phyloP scores from a whole-genome alignment of 1,140 invertebrate species.

The Brachionus sp. region DNA sequence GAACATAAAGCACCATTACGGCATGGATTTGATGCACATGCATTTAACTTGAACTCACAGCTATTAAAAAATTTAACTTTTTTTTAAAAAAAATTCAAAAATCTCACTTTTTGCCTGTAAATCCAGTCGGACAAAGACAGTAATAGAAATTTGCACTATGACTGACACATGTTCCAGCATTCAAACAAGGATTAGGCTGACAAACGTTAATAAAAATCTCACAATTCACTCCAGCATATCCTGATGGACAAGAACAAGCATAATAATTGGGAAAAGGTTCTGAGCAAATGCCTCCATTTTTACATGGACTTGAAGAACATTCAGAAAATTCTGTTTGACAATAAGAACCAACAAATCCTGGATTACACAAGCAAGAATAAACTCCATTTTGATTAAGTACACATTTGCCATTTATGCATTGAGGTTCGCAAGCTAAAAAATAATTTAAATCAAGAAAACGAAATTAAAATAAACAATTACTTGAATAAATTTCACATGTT shows the following conservation, averaged over 20 bases:
- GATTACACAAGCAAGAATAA: background rate
- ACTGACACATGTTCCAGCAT: constrained; percentile 79
- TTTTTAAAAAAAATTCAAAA: constrained; percentile 30
- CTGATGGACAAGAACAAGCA: constrained; percentile 51
- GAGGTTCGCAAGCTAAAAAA: background rate
- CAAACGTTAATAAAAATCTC: constrained; percentile 47
- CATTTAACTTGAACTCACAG: background rate
- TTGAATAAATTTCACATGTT: background rate
- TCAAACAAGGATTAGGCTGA: constrained; percentile 65
- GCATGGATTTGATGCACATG: constrained; percentile 39
- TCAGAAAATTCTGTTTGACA: constrained; percentile 13
- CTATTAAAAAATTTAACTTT: background rate
- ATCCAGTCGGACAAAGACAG: constrained; percentile 64
- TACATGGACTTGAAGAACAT: constrained; percentile 68
- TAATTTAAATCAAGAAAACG: background rate
- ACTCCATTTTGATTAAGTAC: background rate
- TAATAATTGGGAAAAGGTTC: constrained; percentile 48
- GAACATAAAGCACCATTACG: background rate
- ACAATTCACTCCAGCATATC: constrained; percentile 48
- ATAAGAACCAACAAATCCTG: background rate
- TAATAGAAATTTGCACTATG: constrained; percentile 70
- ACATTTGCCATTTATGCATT: constrained; percentile 26
- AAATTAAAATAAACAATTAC: background rate
- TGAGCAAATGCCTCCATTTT: constrained; percentile 79
- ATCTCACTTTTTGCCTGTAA: constrained; percentile 62